A percentile compares a stretch with the other conserved stretches of the same genome.
These are phyloP conservation scores for Agrilus planipennis DNA, from an alignment of 1,140 invertebrate genomes.

Conservation along the genomic window DNA sequence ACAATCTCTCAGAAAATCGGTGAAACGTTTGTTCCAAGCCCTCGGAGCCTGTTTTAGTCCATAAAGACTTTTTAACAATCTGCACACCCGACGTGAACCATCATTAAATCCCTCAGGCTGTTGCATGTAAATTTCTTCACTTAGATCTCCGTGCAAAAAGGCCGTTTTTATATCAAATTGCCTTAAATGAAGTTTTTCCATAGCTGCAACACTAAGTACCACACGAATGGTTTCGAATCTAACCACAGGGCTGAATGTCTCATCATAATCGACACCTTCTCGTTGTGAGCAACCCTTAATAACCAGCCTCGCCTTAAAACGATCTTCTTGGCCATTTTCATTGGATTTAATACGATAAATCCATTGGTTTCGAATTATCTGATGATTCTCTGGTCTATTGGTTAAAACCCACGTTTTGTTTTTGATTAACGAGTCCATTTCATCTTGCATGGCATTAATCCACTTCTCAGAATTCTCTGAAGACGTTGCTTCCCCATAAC, in stretches of 20 bases:
- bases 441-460: slow-evolving; percentile 2
- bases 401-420: slow-evolving; percentile 3
- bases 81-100: slow-evolving; percentile 19
- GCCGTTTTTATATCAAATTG: slow-evolving; percentile 26
- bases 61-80: slow-evolving; percentile 30
- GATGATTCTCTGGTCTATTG: background rate
- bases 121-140: slow-evolving; percentile 34
- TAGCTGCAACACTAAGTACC: slow-evolving; percentile 18
- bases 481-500: background rate
- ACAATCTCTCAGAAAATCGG: slow-evolving; percentile 14
- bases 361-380: background rate
- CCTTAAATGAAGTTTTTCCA: slow-evolving; percentile 5
- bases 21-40: slow-evolving; percentile 24
- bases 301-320: slow-evolving; percentile 7
- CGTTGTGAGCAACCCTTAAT: background rate
- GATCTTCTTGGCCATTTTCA: background rate
- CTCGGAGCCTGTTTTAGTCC: slow-evolving; percentile 30
- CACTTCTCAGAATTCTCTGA: slow-evolving; percentile 2
- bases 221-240: slow-evolving; percentile 19
- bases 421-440: background rate
- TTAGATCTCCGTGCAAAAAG: slow-evolving; percentile 25
- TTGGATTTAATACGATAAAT: background rate
- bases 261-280: slow-evolving; percentile 20
- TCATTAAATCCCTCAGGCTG: slow-evolving; percentile 31
- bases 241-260: slow-evolving; percentile 28